Evolutionary conservation across 2,113 vertebrate genomes (phyloP).

Genomic region (Myrmecobius fasciatus): DNA sequence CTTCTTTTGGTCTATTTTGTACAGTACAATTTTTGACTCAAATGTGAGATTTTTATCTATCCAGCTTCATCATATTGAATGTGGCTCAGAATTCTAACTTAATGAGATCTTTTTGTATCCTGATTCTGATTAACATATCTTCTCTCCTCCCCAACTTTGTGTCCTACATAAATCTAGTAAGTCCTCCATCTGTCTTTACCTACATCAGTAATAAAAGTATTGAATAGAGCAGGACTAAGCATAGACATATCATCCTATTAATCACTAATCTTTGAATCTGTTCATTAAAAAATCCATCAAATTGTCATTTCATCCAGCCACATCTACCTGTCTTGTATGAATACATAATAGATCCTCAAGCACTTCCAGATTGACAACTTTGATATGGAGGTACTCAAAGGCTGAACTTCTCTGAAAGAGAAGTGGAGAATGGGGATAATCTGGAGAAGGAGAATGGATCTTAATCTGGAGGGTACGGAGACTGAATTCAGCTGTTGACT

Average conservation of each 20-base stretch:
- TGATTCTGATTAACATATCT: not conserved
- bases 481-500: not conserved
- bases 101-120: not conserved
- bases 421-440: not conserved
- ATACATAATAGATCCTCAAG: not conserved
- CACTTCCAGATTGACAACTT: not conserved
- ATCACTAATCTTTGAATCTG: not conserved
- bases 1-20: not conserved
- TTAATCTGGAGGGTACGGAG: not conserved
- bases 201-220: not conserved
- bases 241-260: not conserved
- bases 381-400: not conserved
- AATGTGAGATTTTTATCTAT: not conserved
- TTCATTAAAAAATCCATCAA: not conserved
- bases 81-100: not conserved
- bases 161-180: not conserved
- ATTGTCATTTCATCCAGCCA: not conserved
- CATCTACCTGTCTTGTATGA: not conserved
- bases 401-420: not conserved
- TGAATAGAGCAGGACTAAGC: not conserved
- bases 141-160: not conserved
- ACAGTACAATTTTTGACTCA: not conserved
- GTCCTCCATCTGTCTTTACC: not conserved
- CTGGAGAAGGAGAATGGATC: not conserved
- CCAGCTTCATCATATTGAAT: not conserved